Evolutionary conservation across 2,113 vertebrate species (phyloP).

Genomic region (Lepidiolamprologus cunningtoni): DNA sequence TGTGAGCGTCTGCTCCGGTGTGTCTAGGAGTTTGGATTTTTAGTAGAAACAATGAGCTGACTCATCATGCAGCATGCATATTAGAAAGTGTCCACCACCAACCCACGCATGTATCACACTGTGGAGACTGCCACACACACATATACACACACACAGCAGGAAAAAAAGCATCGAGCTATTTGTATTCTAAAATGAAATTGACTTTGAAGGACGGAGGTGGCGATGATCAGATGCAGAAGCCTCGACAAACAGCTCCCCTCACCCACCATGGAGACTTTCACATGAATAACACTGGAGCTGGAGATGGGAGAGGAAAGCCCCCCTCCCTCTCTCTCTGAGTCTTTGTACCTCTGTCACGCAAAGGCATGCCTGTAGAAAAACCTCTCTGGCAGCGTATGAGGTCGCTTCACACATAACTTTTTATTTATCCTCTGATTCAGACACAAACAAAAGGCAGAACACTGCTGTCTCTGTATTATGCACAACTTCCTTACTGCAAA

Average conservation of each 20-base stretch:
- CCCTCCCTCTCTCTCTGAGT: background rate
- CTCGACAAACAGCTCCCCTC: constrained; percentile 29
- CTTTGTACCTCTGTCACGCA: background rate
- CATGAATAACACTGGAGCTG: constrained; percentile 25
- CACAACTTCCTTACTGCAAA: constrained; percentile 3
- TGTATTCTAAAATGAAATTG: constrained; percentile 54
- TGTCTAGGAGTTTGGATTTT: constrained; percentile 26
- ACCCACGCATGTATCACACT: constrained; percentile 20
- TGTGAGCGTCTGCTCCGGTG: background rate
- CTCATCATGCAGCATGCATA: constrained; percentile 34
- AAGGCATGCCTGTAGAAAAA: background rate
- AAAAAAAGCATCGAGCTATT: constrained; percentile 16
- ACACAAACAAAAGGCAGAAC: constrained; percentile 11
- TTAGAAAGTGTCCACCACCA: constrained; percentile 6
- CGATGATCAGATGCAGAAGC: constrained; percentile 49
- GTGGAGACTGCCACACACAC: background rate
- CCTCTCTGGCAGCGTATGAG: background rate
- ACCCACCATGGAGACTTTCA: constrained; percentile 4
- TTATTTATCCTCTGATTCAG: background rate
- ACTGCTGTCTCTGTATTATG: background rate
- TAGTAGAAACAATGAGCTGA: constrained; percentile 40
- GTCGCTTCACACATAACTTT: background rate
- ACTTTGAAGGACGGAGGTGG: constrained; percentile 47
- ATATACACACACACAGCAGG: background rate
- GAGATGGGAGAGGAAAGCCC: background rate